Base-by-base conservation (phyloP, 2,888 invertebrate genomes). In the Glyphotaelius pellucidus region DNA sequence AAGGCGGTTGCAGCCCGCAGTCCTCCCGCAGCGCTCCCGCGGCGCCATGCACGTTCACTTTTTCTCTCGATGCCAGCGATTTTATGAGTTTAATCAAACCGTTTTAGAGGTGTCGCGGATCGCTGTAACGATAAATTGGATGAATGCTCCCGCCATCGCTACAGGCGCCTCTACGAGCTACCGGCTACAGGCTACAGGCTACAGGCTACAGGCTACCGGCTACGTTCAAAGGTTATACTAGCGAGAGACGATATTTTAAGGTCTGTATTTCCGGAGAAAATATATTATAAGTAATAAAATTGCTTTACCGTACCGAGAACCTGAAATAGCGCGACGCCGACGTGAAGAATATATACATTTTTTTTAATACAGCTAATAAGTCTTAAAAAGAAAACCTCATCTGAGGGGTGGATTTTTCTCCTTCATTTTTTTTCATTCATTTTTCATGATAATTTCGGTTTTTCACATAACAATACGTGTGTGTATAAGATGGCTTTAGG, bases 31-130 rank as follows among this genome's bases (percentile, higher is more conserved):
- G 35, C 35, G n/a, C n/a, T n/a, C n/a, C n/a, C n/a, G n/a, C n/a
- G 84, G 80, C 88, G 85, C 83, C 91, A 88, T 30, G 52, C 52
- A 31, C 86, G 87, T 81, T 83, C 42, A 32, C 84, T 80, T 81
- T 88, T 81, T 80, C 80, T 79, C 86, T 19, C 89, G 89, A 83
- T 91, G 83, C 93, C 93, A 93, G 93, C 93, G 94, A 94, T 95
- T 95, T 95, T 95, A 95, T 95, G 95, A 95, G 95, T 96, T 96
- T 95, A 96, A 96, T 96, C 95, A 96, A 95, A 95, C 95, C 90
- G 67, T 87, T 87, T 87, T 87, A 52, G 87, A 87, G 87, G 87
- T 87, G 87, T 87, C 67, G 52, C 87, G 87, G 87, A 87, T 87
- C 87, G 47, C 87, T 84, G 87, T 47, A 52, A 87, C 87, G 87